Conservation (phyloP, 2,888 invertebrate genomes). For the Diplolepis rosae region DNA sequence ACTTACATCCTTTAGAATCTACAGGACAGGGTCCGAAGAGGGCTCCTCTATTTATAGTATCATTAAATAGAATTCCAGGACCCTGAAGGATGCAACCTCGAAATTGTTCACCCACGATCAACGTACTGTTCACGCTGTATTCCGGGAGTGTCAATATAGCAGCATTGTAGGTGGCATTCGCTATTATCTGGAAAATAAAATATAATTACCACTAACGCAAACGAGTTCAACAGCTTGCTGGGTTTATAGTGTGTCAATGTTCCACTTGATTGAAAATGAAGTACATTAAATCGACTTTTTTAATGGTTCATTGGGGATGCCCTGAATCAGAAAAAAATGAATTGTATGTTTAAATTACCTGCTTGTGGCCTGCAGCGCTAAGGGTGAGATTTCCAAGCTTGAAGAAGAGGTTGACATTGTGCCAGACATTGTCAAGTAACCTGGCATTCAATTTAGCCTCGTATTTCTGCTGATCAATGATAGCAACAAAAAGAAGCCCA, state of each 20-base stretch:
- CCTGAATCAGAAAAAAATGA: not conserved
- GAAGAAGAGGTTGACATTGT: constrained; percentile 82
- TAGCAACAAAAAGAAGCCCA: constrained; percentile 75
- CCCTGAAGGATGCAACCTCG: constrained; percentile 90
- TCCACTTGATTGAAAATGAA: not conserved
- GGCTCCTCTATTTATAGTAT: constrained; percentile 81
- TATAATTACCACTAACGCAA: not conserved
- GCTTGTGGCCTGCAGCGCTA: constrained; percentile 74
- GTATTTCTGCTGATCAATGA: constrained; percentile 72
- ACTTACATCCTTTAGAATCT: constrained; percentile 82
- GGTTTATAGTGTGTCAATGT: not conserved
- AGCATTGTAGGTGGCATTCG: constrained; percentile 86
- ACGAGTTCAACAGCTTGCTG: not conserved
- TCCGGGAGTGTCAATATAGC: constrained; percentile 84
- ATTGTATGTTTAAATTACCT: constrained; percentile 74
- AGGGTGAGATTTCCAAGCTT: constrained; percentile 77
- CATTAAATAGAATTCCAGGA: constrained; percentile 86
- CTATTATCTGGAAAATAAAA: constrained; percentile 77
- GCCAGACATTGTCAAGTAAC: constrained; percentile 88
- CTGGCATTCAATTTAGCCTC: constrained; percentile 81
- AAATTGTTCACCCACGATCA: constrained; percentile 87
- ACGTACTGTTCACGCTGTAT: constrained; percentile 82
- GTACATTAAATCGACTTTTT: not conserved
- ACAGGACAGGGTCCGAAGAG: constrained; percentile 86
- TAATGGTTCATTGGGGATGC: not conserved